A percentile compares a stretch with the other conserved stretches of the same genome.
Conservation (phyloP, 2,113 vertebrate genomes). For the Peromyscus leucopus region DNA sequence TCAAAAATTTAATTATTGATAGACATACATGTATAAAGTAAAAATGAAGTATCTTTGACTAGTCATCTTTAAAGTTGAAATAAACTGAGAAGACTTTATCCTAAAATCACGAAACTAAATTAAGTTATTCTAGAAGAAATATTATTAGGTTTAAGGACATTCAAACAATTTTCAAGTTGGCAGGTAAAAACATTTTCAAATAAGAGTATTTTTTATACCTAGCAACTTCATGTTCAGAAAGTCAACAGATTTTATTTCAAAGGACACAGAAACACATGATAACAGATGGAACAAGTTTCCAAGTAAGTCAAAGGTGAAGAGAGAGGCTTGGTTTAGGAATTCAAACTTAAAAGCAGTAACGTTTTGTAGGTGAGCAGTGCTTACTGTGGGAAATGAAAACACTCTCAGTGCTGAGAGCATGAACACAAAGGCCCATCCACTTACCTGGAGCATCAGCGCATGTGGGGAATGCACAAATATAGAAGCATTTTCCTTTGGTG, state of each 20-base stretch:
- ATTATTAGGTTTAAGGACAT: not conserved
- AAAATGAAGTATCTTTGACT: not conserved
- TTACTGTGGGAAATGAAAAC: not conserved
- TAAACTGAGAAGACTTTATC: not conserved
- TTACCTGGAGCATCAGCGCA: slow-evolving; percentile 98
- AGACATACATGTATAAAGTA: not conserved
- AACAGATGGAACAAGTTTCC: not conserved
- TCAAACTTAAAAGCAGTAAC: not conserved
- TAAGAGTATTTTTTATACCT: slow-evolving; percentile 28
- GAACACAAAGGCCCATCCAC: slow-evolving; percentile 67
- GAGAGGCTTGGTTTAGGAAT: not conserved
- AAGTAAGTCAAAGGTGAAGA: not conserved
- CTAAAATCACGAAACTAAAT: not conserved
- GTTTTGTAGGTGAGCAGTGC: not conserved
- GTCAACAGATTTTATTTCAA: slow-evolving; percentile 18
- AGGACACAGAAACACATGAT: not conserved
- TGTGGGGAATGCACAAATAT: slow-evolving; percentile 99
- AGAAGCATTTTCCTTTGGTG: slow-evolving; percentile 98
- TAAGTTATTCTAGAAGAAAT: slow-evolving; percentile 25
- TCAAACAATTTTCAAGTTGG: slow-evolving; percentile 37
- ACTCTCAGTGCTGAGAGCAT: not conserved
- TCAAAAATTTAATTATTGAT: not conserved
- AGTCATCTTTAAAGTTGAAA: slow-evolving; percentile 28
- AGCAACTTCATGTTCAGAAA: slow-evolving; percentile 5
- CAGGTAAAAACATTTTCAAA: not conserved